Evolutionary conservation across 2,113 vertebrate genomes (phyloP).

Genomic region (Brevimyrus niger): DNA sequence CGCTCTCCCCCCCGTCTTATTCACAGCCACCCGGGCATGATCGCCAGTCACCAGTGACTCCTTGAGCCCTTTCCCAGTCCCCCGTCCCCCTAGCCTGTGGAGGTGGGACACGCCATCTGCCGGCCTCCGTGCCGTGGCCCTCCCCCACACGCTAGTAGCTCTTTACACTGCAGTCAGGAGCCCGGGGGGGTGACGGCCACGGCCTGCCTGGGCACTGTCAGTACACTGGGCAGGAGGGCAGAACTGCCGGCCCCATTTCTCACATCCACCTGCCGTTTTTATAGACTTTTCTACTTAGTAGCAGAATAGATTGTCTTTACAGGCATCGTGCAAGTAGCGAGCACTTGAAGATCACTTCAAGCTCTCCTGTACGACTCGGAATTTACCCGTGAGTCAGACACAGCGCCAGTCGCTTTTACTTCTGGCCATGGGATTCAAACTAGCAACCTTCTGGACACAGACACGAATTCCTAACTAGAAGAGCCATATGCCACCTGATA

Average conservation of each 20-base stretch:
- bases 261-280: not conserved
- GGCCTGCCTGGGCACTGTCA: not conserved
- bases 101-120: slow-evolving; percentile 30
- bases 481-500: not conserved
- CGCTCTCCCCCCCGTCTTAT: not conserved
- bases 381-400: not conserved
- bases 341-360: no score
- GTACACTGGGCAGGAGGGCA: not conserved
- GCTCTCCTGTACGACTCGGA: not conserved
- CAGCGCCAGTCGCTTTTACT: not conserved
- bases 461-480: not conserved
- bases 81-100: slow-evolving; percentile 11
- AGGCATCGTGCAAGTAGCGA: not conserved
- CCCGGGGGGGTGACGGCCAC: not conserved
- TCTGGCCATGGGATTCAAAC: not conserved
- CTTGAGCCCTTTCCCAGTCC: not conserved
- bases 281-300: not conserved
- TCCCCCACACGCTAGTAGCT: not conserved
- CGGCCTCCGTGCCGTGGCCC: slow-evolving; percentile 6
- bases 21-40: not conserved
- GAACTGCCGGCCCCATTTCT: not conserved
- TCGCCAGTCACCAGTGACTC: not conserved
- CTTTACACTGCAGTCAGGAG: not conserved
- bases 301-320: not conserved
- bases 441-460: not conserved